Conservation (phyloP, 2,113 vertebrate species). For the Cephalopholis sonnerati region DNA sequence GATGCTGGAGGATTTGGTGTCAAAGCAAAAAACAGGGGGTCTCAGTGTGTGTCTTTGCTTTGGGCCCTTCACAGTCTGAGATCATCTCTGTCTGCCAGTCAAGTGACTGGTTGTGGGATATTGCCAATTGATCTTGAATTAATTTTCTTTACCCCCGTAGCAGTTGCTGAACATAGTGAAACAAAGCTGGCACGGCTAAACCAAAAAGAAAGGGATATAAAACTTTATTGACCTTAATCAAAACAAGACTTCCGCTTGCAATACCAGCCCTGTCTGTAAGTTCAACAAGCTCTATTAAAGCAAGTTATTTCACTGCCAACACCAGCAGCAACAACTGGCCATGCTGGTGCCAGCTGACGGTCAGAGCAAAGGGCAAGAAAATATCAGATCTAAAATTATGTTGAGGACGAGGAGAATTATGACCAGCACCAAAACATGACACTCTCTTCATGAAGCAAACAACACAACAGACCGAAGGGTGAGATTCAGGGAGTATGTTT, state of each 20-base stretch:
- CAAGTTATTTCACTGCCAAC: background rate
- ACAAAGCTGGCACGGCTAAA: background rate
- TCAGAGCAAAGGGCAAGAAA: background rate
- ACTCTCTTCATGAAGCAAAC: background rate
- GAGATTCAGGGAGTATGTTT: background rate
- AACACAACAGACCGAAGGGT: background rate
- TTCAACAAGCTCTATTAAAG: background rate
- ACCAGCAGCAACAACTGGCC: background rate
- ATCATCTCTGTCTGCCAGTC: too few species aligned
- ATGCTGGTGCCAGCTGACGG: background rate
- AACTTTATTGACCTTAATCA: background rate
- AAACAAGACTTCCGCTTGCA: background rate
- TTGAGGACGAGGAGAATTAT: background rate
- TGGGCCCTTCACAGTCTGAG: too few species aligned
- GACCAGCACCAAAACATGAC: background rate
- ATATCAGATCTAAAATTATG: slow-evolving; percentile 7
- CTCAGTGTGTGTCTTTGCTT: too few species aligned
- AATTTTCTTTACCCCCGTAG: background rate
- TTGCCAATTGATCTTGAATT: background rate
- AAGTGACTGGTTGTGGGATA: too few species aligned
- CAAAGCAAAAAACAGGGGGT: too few species aligned
- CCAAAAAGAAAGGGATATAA: background rate
- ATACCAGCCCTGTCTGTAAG: slow-evolving; percentile 6
- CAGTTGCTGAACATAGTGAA: background rate
- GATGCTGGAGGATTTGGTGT: too few species aligned